phyloP scores from a whole-genome alignment of 1,140 invertebrate genomes.

The Bilobella aurantiaca region DNA sequence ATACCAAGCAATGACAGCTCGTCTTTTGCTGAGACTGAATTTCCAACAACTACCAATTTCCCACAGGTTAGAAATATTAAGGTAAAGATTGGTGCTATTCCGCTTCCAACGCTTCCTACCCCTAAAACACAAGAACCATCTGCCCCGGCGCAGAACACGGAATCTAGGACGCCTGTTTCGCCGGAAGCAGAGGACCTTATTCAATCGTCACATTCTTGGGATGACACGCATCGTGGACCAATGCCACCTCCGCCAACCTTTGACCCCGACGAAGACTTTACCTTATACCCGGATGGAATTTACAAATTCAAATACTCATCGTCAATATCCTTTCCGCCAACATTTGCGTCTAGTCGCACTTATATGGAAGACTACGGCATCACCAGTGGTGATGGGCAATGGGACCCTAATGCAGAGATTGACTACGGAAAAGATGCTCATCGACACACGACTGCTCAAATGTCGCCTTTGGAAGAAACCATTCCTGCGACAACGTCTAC shows the following conservation, averaged over 20 bases:
- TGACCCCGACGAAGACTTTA: neutral
- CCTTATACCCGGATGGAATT: neutral
- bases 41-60: too few species aligned
- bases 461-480: neutral
- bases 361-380: neutral
- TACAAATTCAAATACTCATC: neutral
- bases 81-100: too few species aligned
- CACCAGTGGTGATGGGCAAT: too few species aligned
- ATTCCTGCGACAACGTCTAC: too few species aligned
- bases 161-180: neutral
- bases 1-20: neutral
- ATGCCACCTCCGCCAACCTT: neutral
- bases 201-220: too few species aligned
- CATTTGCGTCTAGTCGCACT: neutral
- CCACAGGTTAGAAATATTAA: too few species aligned
- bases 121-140: too few species aligned
- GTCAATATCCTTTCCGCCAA: neutral
- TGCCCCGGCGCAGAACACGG: neutral
- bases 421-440: neutral
- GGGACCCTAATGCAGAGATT: too few species aligned
- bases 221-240: neutral
- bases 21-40: neutral
- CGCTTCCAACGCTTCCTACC: too few species aligned
- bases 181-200: neutral
- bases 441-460: neutral